Base-by-base conservation (phyloP, 64 coral and sea anemone species). In the Stichodactyla helianthus region DNA sequence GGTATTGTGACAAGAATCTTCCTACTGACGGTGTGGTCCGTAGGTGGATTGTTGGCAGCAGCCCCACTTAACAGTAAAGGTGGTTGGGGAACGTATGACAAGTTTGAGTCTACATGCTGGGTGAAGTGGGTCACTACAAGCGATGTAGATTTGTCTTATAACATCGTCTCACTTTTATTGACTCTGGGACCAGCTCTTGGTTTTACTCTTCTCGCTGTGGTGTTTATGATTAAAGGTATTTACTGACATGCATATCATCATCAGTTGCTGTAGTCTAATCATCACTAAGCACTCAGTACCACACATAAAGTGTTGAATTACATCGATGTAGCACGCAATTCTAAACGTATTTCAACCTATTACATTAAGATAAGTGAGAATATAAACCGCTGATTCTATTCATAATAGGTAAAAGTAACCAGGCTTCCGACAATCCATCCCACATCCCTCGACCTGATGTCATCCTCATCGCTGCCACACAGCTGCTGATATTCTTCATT, bases 91-190 rank as follows among this genome's bases (percentile, higher is more conserved):
- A 31, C 25, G 68, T 74, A 74, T 14, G 68, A 74, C 4, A 19
- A 74, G 68, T 74, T 74, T 23, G 68, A 74, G 26, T 74, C 68
- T 23, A 74, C 68, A 11, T 74, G 68, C 68, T 74, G 68, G 68
- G 27, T 13, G 10, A 74, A 74, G 12, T 74, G 68, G 68, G 10
- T 23, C 20, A 26, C 68, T 2, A 74, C 5, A 4, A 31, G 68
- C 68, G 0, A 28, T 28, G 68, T 26, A 12, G n/a, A 26, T 74
- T 27, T 74, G 68, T 31, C 25, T 74, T 74, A 74, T 23, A 74
- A 74, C 25, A 74, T 74, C 25, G 13, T 74, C 8, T 10, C 12
- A 27, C 10, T 31, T 31, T 74, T 74, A 10, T 23, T 74, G 68
- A 74, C 68, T 23, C 68, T 74, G 22, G n/a, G n/a, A 11, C 68